Base-by-base conservation (phyloP, 2,888 invertebrate genomes). In the Athalia circularis region DNA sequence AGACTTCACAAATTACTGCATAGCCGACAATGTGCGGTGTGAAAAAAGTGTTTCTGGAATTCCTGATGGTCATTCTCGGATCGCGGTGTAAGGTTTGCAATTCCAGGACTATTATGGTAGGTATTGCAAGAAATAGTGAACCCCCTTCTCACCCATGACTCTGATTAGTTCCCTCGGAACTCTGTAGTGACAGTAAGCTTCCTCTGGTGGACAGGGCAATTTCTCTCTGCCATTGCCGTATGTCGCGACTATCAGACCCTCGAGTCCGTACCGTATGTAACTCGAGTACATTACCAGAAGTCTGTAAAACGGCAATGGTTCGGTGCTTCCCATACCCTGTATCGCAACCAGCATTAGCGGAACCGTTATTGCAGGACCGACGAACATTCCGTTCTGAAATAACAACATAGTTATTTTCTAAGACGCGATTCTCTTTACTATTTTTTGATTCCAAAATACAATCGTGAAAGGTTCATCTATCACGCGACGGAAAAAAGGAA, bases 321-420 rank as follows among this genome's bases (percentile, higher is more conserved):
- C 91, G n/a, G 92, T 92, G 74, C 86, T 89, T 5, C 98, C 98
- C 85, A 98, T 95, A 50, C 98, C 96, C 87, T 96, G 96, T 0
- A 95, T 96, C 5, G 98, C 95, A 70, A 98, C 92, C 78, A 98
- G 90, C 93, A 98, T 96, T 9, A 98, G 91, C 0, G 98, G 98
- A 5, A 98, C 98, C 76, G 95, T 93, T 79, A 95, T 87, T 0
- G 96, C 95, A 13, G 98, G 98, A 0, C 98, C 98, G 84, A 97
- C 92, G 89, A 98, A 98, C 90, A 97, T 96, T 48, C 95, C 94
- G 86, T 96, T 96, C 96, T 96, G 91, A 82, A 84, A 79, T 67
- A 6, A 84, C 81, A 78, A 81, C 80, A 67, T 65, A 61, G 68
- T 50, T 78, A 61, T 68, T 52, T 43, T 54, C 52, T 47, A 54